phyloP scores from a whole-genome alignment of 1,140 invertebrate genomes.

The Ceratina australensis region DNA sequence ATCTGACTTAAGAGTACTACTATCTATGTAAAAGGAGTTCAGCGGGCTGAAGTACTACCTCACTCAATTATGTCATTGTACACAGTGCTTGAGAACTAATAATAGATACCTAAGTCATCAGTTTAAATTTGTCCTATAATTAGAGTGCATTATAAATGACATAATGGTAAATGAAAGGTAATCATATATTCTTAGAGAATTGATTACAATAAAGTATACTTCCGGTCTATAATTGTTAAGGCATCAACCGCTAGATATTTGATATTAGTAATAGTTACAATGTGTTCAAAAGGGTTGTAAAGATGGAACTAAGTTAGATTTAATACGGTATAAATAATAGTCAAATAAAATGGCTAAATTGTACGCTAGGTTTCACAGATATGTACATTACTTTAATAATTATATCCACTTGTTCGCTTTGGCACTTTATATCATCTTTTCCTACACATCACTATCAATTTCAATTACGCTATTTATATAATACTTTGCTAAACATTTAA shows the following conservation, averaged over 20 bases:
- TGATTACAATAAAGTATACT: constrained; percentile 37
- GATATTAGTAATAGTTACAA: constrained; percentile 25
- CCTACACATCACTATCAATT: not conserved
- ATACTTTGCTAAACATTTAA: constrained; percentile 21
- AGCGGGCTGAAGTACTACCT: too few species aligned
- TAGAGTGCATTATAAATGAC: not conserved
- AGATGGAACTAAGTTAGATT: constrained; percentile 15
- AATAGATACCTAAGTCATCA: not conserved
- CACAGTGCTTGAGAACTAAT: too few species aligned
- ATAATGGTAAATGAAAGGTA: constrained; percentile 1
- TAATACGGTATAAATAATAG: constrained; percentile 26
- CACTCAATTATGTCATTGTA: too few species aligned
- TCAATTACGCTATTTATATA: constrained; percentile 3
- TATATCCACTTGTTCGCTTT: constrained; percentile 20
- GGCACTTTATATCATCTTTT: constrained; percentile 32
- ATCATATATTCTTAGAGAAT: constrained; percentile 36
- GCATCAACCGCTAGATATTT: constrained; percentile 23
- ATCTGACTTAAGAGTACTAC: too few species aligned
- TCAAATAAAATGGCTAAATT: constrained; percentile 7
- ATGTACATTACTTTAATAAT: constrained; percentile 24
- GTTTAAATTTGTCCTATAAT: too few species aligned
- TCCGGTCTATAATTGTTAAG: constrained; percentile 32
- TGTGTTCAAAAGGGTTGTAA: constrained; percentile 33
- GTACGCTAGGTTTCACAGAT: constrained; percentile 10
- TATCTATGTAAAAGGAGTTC: too few species aligned